These are phyloP conservation scores for Troilus luridus DNA, from an alignment of 2,888 invertebrate species.

Conservation along the genomic window DNA sequence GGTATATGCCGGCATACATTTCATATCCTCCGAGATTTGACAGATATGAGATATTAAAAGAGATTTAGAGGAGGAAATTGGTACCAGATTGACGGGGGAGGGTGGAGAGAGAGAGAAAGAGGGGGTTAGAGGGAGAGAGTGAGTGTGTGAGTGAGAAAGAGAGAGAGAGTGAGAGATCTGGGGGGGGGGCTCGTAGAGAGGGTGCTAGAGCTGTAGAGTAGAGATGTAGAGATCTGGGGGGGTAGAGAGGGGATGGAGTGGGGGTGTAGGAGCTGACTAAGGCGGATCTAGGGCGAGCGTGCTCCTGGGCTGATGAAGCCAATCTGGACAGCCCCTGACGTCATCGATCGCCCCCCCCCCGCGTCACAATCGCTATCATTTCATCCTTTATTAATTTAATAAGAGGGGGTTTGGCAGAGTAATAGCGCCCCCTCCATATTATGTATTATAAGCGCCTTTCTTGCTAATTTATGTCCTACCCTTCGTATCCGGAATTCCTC, in stretches of 20 bases:
- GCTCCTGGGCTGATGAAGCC: slow-evolving; percentile 17
- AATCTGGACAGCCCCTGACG: slow-evolving; percentile 32
- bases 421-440: neutral
- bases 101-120: neutral
- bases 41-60: neutral
- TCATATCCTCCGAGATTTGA: neutral
- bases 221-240: neutral
- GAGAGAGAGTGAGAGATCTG: no score
- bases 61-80: neutral
- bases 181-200: neutral
- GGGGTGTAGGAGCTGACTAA: slow-evolving; percentile 26
- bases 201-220: neutral
- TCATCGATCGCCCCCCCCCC: neutral
- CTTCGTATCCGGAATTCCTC: neutral
- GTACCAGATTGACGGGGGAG: neutral
- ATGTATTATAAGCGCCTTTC: neutral
- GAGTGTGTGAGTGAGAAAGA: no score
- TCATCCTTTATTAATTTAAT: slow-evolving; percentile 33
- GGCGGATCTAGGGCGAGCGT: slow-evolving; percentile 6
- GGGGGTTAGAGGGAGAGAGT: neutral
- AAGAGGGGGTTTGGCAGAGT: neutral
- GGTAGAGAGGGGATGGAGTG: neutral
- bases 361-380: slow-evolving; percentile 31
- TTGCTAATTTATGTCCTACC: neutral
- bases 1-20: neutral